Evolutionary conservation across 2,113 vertebrate genomes (phyloP).

Genomic region (Lepisosteus oculatus): DNA sequence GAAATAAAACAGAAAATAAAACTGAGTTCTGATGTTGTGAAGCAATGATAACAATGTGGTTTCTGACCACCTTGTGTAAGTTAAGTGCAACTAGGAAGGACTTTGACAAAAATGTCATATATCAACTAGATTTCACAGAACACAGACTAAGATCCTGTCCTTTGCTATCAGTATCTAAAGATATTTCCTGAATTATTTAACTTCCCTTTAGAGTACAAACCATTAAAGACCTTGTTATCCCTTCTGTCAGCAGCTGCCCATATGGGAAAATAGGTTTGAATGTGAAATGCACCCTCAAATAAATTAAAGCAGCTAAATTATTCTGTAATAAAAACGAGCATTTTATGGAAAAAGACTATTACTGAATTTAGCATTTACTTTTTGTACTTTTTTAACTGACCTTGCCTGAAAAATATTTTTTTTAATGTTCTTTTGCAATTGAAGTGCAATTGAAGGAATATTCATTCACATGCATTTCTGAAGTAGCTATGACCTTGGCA

Average conservation of each 20-base stretch:
- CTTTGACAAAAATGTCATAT: slow-evolving; percentile 47
- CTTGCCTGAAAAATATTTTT: no score
- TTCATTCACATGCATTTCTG: no score
- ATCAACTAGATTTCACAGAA: slow-evolving; percentile 48
- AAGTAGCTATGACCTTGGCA: no score
- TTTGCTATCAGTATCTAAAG: slow-evolving; percentile 68
- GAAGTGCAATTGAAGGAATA: no score
- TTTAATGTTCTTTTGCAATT: no score
- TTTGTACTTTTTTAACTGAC: no score
- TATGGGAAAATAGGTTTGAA: slow-evolving; percentile 31
- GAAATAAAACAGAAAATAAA: slow-evolving; percentile 45
- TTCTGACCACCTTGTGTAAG: slow-evolving; percentile 59
- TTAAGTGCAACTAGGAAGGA: slow-evolving; percentile 56
- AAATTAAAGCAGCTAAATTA: no score
- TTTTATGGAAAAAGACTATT: no score
- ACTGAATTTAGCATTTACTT: no score
- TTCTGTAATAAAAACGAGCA: no score
- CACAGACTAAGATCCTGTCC: slow-evolving; percentile 55
- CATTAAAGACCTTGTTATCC: slow-evolving; percentile 40
- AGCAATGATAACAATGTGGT: slow-evolving; percentile 62
- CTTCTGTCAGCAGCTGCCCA: slow-evolving; percentile 42
- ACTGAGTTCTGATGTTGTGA: slow-evolving; percentile 38
- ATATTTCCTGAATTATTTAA: slow-evolving; percentile 70
- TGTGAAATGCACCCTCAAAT: slow-evolving; percentile 11
- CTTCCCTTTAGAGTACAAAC: slow-evolving; percentile 53